These are phyloP conservation scores for Chloroclysta siterata DNA, from an alignment of 2,888 invertebrate species.

Conservation along the genomic window DNA sequence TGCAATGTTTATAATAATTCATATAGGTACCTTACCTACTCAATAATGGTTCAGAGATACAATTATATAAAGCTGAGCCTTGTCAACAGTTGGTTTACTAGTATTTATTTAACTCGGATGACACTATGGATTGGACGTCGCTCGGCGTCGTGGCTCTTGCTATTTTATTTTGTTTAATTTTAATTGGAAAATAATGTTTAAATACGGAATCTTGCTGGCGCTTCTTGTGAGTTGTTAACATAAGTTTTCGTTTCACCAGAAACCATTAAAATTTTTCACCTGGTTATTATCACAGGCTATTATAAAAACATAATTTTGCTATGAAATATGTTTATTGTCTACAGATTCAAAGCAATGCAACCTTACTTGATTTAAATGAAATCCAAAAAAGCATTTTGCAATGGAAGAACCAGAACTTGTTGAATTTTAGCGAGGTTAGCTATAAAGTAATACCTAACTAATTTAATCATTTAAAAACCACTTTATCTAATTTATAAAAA, in stretches of 20 bases:
- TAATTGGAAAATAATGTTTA: conserved; percentile 3
- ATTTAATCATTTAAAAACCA: no score
- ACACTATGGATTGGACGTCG: conserved; percentile 5
- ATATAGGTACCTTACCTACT: background rate
- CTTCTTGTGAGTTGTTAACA: conserved; percentile 54
- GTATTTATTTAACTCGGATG: background rate
- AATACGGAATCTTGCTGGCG: conserved; percentile 57
- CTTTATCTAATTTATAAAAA: no score
- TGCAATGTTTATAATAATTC: background rate
- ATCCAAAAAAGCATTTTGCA: conserved; percentile 71
- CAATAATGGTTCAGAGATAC: background rate
- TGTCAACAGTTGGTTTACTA: background rate
- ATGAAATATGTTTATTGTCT: conserved; percentile 18
- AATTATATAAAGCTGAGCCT: background rate
- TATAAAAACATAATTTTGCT: background rate
- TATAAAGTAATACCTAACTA: conserved; percentile 8
- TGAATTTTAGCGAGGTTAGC: conserved; percentile 77
- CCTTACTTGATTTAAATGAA: conserved; percentile 71
- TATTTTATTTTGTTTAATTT: background rate
- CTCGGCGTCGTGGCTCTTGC: background rate
- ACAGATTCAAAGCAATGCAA: conserved; percentile 70
- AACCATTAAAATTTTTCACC: no score
- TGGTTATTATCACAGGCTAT: no score
- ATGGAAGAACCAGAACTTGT: conserved; percentile 72
- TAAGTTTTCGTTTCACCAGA: background rate